phyloP scores from a whole-genome alignment of 2,113 vertebrate species.

The Addax nasomaculatus region DNA sequence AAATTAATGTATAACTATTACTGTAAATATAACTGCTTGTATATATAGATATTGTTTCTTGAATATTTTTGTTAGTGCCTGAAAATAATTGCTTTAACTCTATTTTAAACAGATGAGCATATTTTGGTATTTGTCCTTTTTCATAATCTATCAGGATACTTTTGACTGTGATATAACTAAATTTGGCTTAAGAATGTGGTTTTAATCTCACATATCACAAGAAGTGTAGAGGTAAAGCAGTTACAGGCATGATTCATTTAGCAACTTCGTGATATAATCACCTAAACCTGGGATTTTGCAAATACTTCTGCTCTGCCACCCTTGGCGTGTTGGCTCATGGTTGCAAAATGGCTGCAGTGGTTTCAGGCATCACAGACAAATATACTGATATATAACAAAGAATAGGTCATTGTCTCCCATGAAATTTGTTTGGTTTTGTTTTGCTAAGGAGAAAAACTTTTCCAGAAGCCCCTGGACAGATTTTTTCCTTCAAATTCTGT shows the following conservation, averaged over 20 bases:
- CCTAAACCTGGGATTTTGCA: not conserved
- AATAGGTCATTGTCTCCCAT: not conserved
- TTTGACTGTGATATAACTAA: not conserved
- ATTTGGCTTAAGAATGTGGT: not conserved
- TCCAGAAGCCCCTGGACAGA: not conserved
- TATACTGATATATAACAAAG: not conserved
- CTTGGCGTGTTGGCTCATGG: not conserved
- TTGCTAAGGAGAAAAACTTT: not conserved
- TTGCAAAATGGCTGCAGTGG: not conserved
- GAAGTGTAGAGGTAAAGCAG: not conserved
- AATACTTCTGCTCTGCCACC: not conserved
- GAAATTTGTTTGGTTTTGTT: not conserved
- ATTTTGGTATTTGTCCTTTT: conserved; percentile 2
- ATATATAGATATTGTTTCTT: not conserved
- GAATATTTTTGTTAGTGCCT: conserved; percentile 8
- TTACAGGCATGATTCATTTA: not conserved
- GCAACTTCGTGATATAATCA: not conserved
- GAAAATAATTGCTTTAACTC: conserved; percentile 10
- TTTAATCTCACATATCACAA: not conserved
- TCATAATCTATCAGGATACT: not conserved
- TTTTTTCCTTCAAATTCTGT: not conserved
- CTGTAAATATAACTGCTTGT: not conserved
- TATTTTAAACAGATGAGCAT: not conserved
- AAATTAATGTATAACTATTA: not conserved
- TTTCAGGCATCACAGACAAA: not conserved